These are phyloP conservation scores for Bambusicola thoracicus DNA, from an alignment of 2,113 vertebrate species.

Conservation along the genomic window DNA sequence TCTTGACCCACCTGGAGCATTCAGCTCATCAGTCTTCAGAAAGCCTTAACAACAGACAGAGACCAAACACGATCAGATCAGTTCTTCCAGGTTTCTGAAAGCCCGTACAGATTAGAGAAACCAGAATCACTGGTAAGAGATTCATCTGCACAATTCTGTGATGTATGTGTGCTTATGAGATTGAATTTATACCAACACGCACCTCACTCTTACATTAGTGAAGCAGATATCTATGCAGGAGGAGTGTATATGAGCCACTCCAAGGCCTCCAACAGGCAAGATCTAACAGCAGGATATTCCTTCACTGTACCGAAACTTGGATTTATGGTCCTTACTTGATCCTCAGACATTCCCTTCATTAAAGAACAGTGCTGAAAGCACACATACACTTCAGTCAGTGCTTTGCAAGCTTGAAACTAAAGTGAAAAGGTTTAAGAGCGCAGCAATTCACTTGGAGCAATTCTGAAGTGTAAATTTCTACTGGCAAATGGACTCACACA, in stretches of 20 bases:
- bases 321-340: not conserved
- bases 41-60: not conserved
- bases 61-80: not conserved
- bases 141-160: not conserved
- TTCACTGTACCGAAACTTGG: not conserved
- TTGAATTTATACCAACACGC: not conserved
- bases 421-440: slow-evolving; percentile 48
- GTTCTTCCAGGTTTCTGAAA: slow-evolving; percentile 24
- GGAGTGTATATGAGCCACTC: not conserved
- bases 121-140: not conserved
- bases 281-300: not conserved
- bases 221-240: not conserved
- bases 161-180: not conserved
- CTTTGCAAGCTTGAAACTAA: slow-evolving; percentile 4
- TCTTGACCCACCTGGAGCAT: not conserved
- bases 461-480: slow-evolving; percentile 63
- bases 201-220: not conserved
- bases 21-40: not conserved
- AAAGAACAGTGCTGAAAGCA: slow-evolving; percentile 50
- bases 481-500: slow-evolving; percentile 33
- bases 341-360: not conserved
- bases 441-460: not conserved
- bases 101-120: not conserved
- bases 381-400: slow-evolving; percentile 24
- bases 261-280: not conserved